Evolutionary conservation across 2,113 vertebrate species (phyloP).

Genomic region (Sula dactylatra): DNA sequence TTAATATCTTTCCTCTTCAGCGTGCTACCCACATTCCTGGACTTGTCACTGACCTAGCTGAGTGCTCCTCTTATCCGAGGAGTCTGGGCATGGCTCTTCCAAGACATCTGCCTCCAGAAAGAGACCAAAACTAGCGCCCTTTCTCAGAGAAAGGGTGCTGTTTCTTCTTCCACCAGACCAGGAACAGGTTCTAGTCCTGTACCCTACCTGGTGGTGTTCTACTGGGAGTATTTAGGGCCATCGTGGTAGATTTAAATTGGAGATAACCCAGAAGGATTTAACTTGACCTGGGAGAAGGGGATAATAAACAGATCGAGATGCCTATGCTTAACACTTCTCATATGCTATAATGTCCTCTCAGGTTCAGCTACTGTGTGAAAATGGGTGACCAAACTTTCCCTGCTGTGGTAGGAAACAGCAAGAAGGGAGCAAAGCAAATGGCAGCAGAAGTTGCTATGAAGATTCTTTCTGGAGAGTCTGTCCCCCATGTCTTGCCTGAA

Average conservation of each 20-base stretch:
- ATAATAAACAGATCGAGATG: not conserved
- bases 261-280: not conserved
- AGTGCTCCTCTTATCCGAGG: not conserved
- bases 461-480: slow-evolving; percentile 81
- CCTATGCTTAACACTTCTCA: not conserved
- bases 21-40: fast-evolving
- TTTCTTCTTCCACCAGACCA: not conserved
- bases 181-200: not conserved
- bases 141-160: not conserved
- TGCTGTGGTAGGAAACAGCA: slow-evolving; percentile 89
- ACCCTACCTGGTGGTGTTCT: not conserved
- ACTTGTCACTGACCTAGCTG: not conserved
- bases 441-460: slow-evolving; percentile 93
- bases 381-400: slow-evolving; percentile 86
- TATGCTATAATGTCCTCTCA: slow-evolving; percentile 60
- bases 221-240: not conserved
- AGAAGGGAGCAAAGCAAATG: slow-evolving; percentile 93
- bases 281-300: not conserved
- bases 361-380: slow-evolving; percentile 93
- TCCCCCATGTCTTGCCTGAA: slow-evolving; percentile 57
- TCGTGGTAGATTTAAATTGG: not conserved
- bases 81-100: not conserved
- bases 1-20: not conserved
- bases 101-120: not conserved
- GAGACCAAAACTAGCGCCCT: not conserved